Conservation (phyloP, 2,113 vertebrate species). For the Lontra canadensis region DNA sequence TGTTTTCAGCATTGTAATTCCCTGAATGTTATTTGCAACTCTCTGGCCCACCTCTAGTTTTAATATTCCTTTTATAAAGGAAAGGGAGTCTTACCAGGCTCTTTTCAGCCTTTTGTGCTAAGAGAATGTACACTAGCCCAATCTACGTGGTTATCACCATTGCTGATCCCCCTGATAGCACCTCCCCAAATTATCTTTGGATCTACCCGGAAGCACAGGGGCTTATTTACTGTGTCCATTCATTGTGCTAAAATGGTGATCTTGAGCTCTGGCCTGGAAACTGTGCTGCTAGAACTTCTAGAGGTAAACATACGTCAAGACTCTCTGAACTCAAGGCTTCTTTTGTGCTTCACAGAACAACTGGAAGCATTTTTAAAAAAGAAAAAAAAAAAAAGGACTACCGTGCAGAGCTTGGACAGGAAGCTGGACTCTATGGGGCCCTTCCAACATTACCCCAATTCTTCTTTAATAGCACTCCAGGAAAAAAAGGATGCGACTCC, state of each 20-base stretch:
- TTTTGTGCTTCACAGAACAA: constrained; percentile 31
- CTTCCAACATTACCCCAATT: constrained; percentile 53
- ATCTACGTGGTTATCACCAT: not conserved
- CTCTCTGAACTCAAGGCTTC: constrained; percentile 6
- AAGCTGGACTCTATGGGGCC: constrained; percentile 52
- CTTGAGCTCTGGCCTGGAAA: not conserved
- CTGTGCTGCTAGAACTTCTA: not conserved
- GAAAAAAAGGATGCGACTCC: constrained; percentile 45
- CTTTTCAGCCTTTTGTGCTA: not conserved
- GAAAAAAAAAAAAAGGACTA: constrained; percentile 29
- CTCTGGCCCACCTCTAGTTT: not conserved
- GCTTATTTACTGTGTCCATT: not conserved
- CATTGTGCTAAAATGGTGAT: not conserved
- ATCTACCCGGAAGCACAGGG: not conserved
- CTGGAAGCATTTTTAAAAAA: not conserved
- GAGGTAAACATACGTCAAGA: constrained; percentile 13
- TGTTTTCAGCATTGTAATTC: not conserved
- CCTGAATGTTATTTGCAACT: not conserved
- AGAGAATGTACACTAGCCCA: not conserved
- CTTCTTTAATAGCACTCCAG: constrained; percentile 50
- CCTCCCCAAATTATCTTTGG: not conserved
- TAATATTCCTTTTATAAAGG: not conserved
- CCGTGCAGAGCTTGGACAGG: constrained; percentile 40
- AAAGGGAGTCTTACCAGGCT: not conserved
- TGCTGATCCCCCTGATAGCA: not conserved